These are phyloP conservation scores for Propithecus coquereli DNA, from an alignment of 2,113 vertebrate genomes.

Conservation along the genomic window DNA sequence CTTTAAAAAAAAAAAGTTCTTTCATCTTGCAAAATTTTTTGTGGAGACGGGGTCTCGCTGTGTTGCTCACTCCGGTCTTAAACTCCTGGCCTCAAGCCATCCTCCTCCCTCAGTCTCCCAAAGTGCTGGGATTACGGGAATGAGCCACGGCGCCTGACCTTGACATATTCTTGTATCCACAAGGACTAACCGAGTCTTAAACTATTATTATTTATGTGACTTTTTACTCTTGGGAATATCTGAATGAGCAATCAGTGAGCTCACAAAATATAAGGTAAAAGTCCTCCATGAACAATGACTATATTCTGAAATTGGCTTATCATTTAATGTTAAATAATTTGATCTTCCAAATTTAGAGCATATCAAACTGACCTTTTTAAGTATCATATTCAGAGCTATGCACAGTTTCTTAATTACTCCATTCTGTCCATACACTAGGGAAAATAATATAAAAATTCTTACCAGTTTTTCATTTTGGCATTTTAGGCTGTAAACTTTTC, in stretches of 20 bases:
- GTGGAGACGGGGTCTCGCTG: too few species aligned
- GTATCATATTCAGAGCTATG: not conserved
- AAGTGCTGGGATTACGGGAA: too few species aligned
- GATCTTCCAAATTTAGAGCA: not conserved
- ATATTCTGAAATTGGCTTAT: not conserved
- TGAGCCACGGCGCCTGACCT: too few species aligned
- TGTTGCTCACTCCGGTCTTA: too few species aligned
- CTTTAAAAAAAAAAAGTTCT: not conserved
- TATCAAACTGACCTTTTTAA: not conserved
- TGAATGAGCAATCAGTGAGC: not conserved
- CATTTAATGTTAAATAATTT: not conserved
- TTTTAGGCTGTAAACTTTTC: not conserved
- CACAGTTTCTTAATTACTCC: constrained; percentile 8
- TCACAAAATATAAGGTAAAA: not conserved
- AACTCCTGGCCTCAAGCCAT: too few species aligned
- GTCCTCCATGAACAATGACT: not conserved
- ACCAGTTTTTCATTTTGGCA: not conserved
- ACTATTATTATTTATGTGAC: not conserved
- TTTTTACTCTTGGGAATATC: not conserved
- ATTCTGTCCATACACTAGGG: not conserved
- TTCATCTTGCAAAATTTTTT: too few species aligned
- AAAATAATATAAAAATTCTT: not conserved
- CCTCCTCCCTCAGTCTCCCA: too few species aligned
- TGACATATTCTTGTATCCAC: not conserved
- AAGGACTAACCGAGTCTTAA: not conserved